A percentile compares a stretch with the other conserved stretches of the same genome.
phyloP scores from a whole-genome alignment of 2,113 vertebrate species.

The Dipodomys spectabilis region DNA sequence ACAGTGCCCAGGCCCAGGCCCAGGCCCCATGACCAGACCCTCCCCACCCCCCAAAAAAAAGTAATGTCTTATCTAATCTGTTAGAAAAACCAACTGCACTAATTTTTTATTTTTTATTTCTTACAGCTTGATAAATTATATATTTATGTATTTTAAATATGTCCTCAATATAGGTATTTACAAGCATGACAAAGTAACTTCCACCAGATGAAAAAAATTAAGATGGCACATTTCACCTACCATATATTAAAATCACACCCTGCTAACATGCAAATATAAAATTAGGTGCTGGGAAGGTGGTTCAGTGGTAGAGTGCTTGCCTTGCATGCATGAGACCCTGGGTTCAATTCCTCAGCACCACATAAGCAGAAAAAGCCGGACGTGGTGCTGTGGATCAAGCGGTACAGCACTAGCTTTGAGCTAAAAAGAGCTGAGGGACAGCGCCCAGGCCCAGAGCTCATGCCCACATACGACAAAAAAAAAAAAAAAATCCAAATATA shows the following conservation, averaged over 20 bases:
- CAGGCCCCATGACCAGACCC: no score
- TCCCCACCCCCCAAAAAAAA: no score
- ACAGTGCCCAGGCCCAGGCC: no score
- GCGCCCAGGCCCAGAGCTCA: no score
- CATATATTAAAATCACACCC: background rate
- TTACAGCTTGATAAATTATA: constrained; percentile 26
- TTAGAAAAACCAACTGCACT: background rate
- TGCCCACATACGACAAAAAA: no score
- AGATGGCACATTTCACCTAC: background rate
- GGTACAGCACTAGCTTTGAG: no score
- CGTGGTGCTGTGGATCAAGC: no score
- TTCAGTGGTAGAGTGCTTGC: no score
- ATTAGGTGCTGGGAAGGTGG: background rate
- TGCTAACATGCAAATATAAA: constrained; percentile 34
- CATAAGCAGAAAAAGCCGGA: no score
- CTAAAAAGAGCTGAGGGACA: no score
- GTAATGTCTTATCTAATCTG: background rate
- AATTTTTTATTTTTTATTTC: constrained; percentile 11
- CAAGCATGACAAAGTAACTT: constrained; percentile 1
- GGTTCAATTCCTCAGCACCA: no score
- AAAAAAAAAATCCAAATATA: background rate
- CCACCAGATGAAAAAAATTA: background rate
- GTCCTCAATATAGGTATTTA: constrained; percentile 1
- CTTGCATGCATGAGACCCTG: no score
- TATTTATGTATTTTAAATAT: constrained; percentile 17